These are phyloP conservation scores for Epizoanthus rinbou DNA, from an alignment of 92 coral and sea anemone species.

Conservation along the genomic window DNA sequence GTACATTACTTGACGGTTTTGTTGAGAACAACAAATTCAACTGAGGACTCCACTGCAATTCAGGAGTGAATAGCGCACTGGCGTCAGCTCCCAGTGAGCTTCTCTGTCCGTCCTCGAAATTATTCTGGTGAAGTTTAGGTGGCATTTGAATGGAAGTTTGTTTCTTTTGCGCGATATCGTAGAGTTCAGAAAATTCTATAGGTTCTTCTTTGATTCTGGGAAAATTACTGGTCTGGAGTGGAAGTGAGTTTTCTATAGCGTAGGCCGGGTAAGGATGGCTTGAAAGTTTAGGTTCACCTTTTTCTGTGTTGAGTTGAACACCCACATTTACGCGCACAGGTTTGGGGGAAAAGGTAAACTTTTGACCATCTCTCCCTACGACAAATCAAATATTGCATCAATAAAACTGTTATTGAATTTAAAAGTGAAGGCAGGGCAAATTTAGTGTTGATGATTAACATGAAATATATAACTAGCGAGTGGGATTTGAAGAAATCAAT, in stretches of 20 bases:
- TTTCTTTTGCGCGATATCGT: not conserved
- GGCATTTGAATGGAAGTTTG: not conserved
- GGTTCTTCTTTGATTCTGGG: conserved; percentile 1
- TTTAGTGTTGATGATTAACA: conserved; percentile 1
- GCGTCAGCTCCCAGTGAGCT: not conserved
- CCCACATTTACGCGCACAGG: conserved; percentile 12
- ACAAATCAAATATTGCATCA: not conserved
- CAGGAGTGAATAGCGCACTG: not conserved
- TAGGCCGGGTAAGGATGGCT: not conserved
- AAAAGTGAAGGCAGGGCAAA: not conserved
- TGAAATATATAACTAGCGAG: conserved; percentile 19
- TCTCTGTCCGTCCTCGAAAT: not conserved
- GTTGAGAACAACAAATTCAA: conserved; percentile 13
- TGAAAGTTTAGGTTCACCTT: not conserved
- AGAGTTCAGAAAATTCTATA: conserved; percentile 12
- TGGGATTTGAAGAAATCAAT: not conserved
- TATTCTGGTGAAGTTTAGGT: not conserved
- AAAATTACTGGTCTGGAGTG: not conserved
- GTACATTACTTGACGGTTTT: not conserved
- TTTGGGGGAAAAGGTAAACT: not conserved
- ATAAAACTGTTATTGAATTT: not conserved
- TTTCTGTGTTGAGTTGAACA: not conserved
- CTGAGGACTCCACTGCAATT: conserved; percentile 8
- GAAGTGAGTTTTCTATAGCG: not conserved
- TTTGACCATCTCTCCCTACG: not conserved